Conservation (phyloP, 2,888 invertebrate species). For the Torymus tubicola region DNA sequence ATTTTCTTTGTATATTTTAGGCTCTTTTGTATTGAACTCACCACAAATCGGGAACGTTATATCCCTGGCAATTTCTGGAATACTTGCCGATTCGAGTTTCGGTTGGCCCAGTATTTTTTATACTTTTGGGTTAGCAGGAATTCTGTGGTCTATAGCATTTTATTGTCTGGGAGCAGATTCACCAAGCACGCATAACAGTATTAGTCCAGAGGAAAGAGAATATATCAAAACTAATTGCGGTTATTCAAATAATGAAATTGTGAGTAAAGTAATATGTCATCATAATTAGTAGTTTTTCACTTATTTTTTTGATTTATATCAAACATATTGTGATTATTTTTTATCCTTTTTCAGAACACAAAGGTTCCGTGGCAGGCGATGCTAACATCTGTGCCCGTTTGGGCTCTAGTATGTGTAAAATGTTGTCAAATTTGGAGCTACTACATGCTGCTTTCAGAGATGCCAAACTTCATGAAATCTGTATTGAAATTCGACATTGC, state of each 20-base stretch:
- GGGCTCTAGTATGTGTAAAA: conserved; percentile 85
- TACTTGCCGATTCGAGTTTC: conserved; percentile 78
- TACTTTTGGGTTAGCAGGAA: conserved; percentile 81
- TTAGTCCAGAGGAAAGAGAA: conserved; percentile 80
- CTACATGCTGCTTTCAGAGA: conserved; percentile 89
- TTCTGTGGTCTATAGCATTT: conserved; percentile 81
- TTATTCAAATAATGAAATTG: conserved; percentile 66
- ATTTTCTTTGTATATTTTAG: conserved; percentile 58
- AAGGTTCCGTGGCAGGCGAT: conserved; percentile 88
- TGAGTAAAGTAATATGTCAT: too few species aligned
- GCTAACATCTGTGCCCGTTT: conserved; percentile 87
- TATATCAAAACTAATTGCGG: conserved; percentile 83
- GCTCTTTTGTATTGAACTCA: conserved; percentile 76
- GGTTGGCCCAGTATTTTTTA: conserved; percentile 91
- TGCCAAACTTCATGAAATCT: conserved; percentile 87
- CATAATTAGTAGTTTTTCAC: too few species aligned
- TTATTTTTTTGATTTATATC: too few species aligned
- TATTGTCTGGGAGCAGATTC: conserved; percentile 82
- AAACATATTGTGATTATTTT: too few species aligned
- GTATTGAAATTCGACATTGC: conserved; percentile 85
- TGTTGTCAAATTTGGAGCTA: conserved; percentile 88
- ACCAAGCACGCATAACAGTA: too few species aligned
- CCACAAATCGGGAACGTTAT: conserved; percentile 83
- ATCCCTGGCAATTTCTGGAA: conserved; percentile 81
- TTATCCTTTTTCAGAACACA: conserved; percentile 74